Evolutionary conservation across 2,797 vertebrate genomes (phyloP), one percentile per base, ranked within the genome.

Genomic region (Semotilus atromaculatus): DNA sequence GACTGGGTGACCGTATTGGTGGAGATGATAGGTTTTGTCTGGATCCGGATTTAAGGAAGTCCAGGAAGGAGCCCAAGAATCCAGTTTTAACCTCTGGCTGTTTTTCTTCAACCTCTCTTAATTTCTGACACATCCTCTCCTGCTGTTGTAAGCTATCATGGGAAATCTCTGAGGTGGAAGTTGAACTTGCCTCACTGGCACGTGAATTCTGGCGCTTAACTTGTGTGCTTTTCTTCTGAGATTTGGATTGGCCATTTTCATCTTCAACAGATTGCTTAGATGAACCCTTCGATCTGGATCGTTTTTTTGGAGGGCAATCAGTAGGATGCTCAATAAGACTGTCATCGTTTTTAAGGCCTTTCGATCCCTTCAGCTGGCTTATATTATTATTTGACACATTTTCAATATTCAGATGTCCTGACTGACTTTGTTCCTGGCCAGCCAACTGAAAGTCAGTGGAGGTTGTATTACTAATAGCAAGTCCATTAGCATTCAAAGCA

Each of bases 71-170:
- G 70, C 97, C 98, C 8, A 99, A 98, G 90, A 99, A 99, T 83
- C 98, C 98, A 34, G 95, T 99, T 95, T 97, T 99, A 86, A 99
- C 97, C 92, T 99, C 98, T 71, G 98, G 98, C 82, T 99, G 98
- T 87, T 99, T 99, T 93, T 99, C 98, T 89, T 99, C 98, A 38
- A 99, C 98, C 92, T 99, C 98, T 86, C 96, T 96, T 85, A 99
- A 98, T 94, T 99, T 99, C 92, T 98, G 98, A 88, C 97, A 94
- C 92, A 99, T 99, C 90, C 96, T 96, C 92, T 99, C 98, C 91
- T 99, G 98, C 92, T 99, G 98, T 64, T 97, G 97, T 91, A 97
- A 98, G 84, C 95, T 93, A 76, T 99, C 98, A 1, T 95, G 96
- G 34, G 93, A 94, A 26, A 89, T 92, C 21, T 98, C 96, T 4